phyloP scores from a whole-genome alignment of 2,888 invertebrate species.

The Sesia bembeciformis region DNA sequence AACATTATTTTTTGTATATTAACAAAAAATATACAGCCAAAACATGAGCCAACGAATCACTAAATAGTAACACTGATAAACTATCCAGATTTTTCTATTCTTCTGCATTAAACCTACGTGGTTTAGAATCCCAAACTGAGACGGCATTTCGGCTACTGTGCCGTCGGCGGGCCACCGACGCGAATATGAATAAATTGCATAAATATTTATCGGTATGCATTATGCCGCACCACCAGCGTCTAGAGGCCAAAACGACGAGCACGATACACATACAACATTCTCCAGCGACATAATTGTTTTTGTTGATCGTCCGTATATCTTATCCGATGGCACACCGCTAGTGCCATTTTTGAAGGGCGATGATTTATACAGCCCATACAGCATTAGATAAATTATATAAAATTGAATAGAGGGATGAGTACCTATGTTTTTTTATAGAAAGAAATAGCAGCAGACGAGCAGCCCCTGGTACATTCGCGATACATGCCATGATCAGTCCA shows the following conservation, averaged over 20 bases:
- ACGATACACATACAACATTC: slow-evolving; percentile 52
- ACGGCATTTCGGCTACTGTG: background rate
- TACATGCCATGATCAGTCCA: no score
- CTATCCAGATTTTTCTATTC: background rate
- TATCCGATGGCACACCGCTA: slow-evolving; percentile 50
- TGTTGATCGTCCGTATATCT: slow-evolving; percentile 48
- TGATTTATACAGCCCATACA: slow-evolving; percentile 18
- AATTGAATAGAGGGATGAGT: no score
- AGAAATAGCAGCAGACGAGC: no score
- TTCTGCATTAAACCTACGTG: background rate
- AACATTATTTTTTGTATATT: no score
- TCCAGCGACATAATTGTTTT: slow-evolving; percentile 60
- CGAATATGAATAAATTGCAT: slow-evolving; percentile 66
- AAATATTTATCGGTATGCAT: slow-evolving; percentile 64
- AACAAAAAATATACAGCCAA: no score
- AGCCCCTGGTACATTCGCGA: no score
- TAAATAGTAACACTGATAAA: background rate
- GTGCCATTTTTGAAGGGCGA: slow-evolving; percentile 47
- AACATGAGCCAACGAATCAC: background rate
- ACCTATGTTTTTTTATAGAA: no score
- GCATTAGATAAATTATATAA: no score
- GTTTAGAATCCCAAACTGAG: no score
- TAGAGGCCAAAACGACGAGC: slow-evolving; percentile 36
- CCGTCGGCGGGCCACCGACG: slow-evolving; percentile 5
- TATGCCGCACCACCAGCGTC: slow-evolving; percentile 43